phyloP scores from a whole-genome alignment of 1,140 invertebrate species.

The Macrocentrus cingulum region DNA sequence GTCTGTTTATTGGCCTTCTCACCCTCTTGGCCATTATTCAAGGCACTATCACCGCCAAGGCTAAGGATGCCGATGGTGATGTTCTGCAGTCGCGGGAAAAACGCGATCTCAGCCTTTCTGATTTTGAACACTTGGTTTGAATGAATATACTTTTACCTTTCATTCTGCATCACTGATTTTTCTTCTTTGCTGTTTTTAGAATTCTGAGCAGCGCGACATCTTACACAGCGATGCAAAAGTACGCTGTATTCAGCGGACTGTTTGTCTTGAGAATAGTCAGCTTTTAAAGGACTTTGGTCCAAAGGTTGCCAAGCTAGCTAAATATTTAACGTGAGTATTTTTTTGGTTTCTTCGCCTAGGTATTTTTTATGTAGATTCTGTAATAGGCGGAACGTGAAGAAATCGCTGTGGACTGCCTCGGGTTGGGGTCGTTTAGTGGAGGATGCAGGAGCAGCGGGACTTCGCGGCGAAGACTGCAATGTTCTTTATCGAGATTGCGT shows the following conservation, averaged over 20 bases:
- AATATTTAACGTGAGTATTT: conserved; percentile 51
- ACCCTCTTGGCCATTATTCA: conserved; percentile 54
- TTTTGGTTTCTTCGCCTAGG: too few relatives aligned
- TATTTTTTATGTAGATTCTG: too few relatives aligned
- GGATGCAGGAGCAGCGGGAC: conserved; percentile 47
- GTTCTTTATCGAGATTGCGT: conserved; percentile 48
- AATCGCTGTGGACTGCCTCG: conserved; percentile 36
- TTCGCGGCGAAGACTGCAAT: conserved; percentile 47
- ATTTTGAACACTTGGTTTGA: conserved; percentile 36
- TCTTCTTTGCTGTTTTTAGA: conserved; percentile 40
- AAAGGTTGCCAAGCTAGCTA: conserved; percentile 42
- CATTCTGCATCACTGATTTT: too few relatives aligned
- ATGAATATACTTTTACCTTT: not conserved
- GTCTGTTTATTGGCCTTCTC: conserved; percentile 53
- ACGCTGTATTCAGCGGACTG: conserved; percentile 50
- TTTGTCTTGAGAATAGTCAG: conserved; percentile 50
- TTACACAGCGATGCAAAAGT: conserved; percentile 45
- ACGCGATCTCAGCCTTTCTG: conserved; percentile 37
- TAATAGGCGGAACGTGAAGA: conserved; percentile 37
- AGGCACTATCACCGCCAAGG: conserved; percentile 47
- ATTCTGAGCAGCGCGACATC: conserved; percentile 42
- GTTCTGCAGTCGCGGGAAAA: conserved; percentile 43
- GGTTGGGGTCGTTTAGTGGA: conserved; percentile 48
- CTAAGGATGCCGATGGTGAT: conserved; percentile 46
- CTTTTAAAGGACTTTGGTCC: conserved; percentile 44